These are phyloP conservation scores for Chloroceryle amazona DNA, from an alignment of 2,797 vertebrate genomes.

Conservation along the genomic window DNA sequence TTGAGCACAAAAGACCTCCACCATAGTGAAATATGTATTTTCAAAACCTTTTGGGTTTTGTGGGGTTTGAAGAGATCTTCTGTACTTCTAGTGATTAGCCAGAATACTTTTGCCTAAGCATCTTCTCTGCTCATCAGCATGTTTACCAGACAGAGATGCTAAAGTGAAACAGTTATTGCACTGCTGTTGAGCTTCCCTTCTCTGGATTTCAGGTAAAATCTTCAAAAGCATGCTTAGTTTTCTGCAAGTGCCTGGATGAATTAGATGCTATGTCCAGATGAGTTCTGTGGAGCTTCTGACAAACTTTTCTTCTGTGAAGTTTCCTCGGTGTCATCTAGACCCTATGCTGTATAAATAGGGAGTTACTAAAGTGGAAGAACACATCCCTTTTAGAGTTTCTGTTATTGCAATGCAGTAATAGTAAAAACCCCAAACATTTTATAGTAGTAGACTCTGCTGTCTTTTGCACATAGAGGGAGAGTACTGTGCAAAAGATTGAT, in stretches of 20 bases:
- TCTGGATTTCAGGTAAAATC: neutral
- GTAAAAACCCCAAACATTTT: fast-evolving
- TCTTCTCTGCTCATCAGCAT: neutral
- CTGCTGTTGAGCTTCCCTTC: neutral
- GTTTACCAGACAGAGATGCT: neutral
- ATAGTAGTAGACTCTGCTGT: neutral
- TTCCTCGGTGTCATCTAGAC: neutral
- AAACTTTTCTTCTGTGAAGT: neutral
- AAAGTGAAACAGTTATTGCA: neutral
- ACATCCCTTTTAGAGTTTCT: neutral
- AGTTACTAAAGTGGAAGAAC: neutral
- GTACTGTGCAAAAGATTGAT: neutral
- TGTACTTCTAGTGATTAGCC: neutral
- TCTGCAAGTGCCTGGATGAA: neutral
- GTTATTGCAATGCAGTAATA: neutral
- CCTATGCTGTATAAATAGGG: neutral
- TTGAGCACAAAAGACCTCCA: neutral
- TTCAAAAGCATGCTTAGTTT: neutral
- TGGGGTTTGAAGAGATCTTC: neutral
- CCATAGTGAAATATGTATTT: neutral
- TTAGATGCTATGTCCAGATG: neutral
- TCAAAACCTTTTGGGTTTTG: neutral
- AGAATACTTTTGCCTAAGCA: neutral
- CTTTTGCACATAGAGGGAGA: neutral
- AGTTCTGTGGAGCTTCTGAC: neutral